Base-by-base conservation (phyloP, 2,888 invertebrate species). In the Laothoe populi region DNA sequence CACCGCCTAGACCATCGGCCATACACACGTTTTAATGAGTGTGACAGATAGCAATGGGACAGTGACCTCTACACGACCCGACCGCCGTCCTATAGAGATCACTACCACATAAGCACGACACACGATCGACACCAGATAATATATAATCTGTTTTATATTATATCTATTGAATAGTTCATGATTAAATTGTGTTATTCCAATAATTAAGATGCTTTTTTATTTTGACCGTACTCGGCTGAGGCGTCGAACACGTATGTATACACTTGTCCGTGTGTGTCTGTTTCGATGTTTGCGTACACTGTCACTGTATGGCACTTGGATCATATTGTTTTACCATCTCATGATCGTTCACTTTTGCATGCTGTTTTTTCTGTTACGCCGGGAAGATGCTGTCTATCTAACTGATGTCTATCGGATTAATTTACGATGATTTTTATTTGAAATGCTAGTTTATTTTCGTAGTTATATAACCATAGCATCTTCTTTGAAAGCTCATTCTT, bases 151-250 rank as follows among this genome's bases (percentile, higher is more conserved):
- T 92, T 92, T 91, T 91, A 90, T 90, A 92, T 81, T 73, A 71
- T 87, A 88, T 84, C 78, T 89, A 89, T 85, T 82, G 73, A 87
- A 87, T 92, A 92, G 89, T 89, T 88, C 90, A 88, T 92, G 90
- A 92, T 92, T 92, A 92, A 92, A 92, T 91, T 92, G 91, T 92
- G 92, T 92, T 92, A 91, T 81, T 91, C 89, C 84, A 92, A 91
- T 92, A 90, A 92, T 81, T 91, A 87, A 92, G 83, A 89, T 92
- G 91, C 90, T 92, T 92, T 92, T 90, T 92, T 90, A 90, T 90
- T 90, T 92, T 90, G 88, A 91, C 90, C 87, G 88, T 87, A 91
- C 91, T 90, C 90, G 85, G 89, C 90, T 88, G 92, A 92, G 92
- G 88, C 90, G 89, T 87, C 89, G 79, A 91, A 84, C 92, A 92